Percentiles rank a stretch among this genome's conserved stretches.
Conservation (phyloP, 2,797 vertebrate genomes). For the Microchirus variegatus region DNA sequence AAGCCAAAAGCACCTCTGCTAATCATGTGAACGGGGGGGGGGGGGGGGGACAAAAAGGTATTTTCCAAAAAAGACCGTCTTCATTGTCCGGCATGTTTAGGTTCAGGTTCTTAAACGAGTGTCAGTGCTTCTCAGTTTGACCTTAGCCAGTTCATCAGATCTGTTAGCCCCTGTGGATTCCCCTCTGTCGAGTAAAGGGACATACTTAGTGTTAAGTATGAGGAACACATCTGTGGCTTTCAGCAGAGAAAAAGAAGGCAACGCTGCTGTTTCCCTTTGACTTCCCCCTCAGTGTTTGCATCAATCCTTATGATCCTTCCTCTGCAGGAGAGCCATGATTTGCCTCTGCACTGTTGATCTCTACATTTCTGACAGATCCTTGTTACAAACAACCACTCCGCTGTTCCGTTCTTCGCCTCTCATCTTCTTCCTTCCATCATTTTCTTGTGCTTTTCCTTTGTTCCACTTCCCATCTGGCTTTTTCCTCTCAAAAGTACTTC, state of each 20-base stretch:
- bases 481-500: slow-evolving; percentile 34
- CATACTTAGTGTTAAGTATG: slow-evolving; percentile 28
- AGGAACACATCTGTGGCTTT: slow-evolving; percentile 49
- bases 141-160: not conserved
- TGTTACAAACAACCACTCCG: slow-evolving; percentile 66
- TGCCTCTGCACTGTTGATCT: slow-evolving; percentile 41
- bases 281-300: slow-evolving; percentile 45
- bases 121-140: slow-evolving; percentile 10
- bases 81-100: slow-evolving; percentile 13
- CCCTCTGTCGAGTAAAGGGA: slow-evolving; percentile 15
- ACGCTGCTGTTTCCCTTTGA: slow-evolving; percentile 40
- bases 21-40: slow-evolving; percentile 18
- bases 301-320: slow-evolving; percentile 43
- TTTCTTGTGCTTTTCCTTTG: slow-evolving; percentile 62
- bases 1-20: slow-evolving; percentile 15
- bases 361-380: slow-evolving; percentile 58
- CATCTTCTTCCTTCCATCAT: slow-evolving; percentile 57
- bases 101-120: slow-evolving; percentile 7
- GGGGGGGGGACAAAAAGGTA: slow-evolving; percentile 13
- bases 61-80: slow-evolving; percentile 12
- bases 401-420: slow-evolving; percentile 57
- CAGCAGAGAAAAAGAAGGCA: slow-evolving; percentile 13
- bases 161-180: slow-evolving; percentile 1
- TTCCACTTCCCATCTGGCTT: slow-evolving; percentile 68
- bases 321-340: slow-evolving; percentile 48